Evolutionary conservation across 2,113 vertebrate species (phyloP).

Genomic region (Sorex araneus): DNA sequence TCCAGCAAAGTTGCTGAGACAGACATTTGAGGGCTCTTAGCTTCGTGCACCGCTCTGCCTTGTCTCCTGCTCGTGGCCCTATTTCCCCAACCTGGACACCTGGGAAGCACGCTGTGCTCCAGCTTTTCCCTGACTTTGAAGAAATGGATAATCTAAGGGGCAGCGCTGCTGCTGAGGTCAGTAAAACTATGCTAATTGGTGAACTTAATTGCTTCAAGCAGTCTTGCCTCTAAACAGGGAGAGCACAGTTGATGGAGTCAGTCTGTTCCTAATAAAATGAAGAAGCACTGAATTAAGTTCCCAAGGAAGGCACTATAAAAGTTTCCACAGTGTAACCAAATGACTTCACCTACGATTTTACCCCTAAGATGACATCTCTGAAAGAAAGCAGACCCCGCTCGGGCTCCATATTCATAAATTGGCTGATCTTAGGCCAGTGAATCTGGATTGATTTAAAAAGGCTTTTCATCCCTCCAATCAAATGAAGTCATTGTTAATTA

Average conservation of each 20-base stretch:
- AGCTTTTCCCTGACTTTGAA: conserved; percentile 78
- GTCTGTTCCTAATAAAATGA: conserved; percentile 91
- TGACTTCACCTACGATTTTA: conserved; percentile 88
- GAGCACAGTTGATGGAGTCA: conserved; percentile 85
- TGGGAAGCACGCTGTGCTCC: conserved; percentile 68
- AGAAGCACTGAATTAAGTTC: conserved; percentile 90
- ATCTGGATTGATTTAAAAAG: conserved; percentile 89
- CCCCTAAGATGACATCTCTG: conserved; percentile 87
- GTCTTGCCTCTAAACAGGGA: conserved; percentile 86
- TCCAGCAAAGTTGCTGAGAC: conserved; percentile 44
- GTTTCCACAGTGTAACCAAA: conserved; percentile 89
- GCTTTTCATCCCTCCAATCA: conserved; percentile 87
- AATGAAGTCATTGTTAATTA: conserved; percentile 90
- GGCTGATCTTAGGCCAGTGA: conserved; percentile 84
- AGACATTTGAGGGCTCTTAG: neutral
- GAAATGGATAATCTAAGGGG: conserved; percentile 81
- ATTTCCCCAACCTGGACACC: conserved; percentile 63
- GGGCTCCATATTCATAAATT: conserved; percentile 87
- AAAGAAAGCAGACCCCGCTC: conserved; percentile 86
- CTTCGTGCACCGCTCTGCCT: neutral
- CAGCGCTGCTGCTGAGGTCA: conserved; percentile 81
- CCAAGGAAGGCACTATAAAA: conserved; percentile 88
- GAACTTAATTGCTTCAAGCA: conserved; percentile 90
- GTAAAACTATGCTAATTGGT: conserved; percentile 88
- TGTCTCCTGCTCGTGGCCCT: neutral